Evolutionary conservation across 2,888 invertebrate genomes (phyloP).

Genomic region (Phortica okadai): DNA sequence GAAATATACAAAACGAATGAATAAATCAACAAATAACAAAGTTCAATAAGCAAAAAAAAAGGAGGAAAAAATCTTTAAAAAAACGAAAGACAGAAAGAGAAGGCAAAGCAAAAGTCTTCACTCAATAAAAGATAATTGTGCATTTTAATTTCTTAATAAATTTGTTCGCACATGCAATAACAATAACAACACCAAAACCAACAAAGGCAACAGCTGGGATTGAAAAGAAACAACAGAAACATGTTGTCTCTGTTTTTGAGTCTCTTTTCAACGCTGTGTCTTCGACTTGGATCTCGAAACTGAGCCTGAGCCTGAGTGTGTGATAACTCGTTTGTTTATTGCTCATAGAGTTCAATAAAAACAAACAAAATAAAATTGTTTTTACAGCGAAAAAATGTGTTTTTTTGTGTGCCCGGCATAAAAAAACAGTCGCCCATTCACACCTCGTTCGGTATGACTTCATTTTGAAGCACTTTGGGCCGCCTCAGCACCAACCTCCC

Average conservation of each 20-base stretch:
- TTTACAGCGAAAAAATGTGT: background rate
- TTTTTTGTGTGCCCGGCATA: background rate
- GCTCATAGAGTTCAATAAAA: background rate
- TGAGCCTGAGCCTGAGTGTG: background rate
- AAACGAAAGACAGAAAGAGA: background rate
- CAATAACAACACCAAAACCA: background rate
- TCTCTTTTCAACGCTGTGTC: too few relatives aligned
- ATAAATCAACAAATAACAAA: background rate
- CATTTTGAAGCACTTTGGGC: background rate
- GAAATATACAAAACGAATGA: slow-evolving; percentile 16
- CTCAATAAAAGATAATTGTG: slow-evolving; percentile 26
- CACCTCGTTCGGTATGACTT: background rate
- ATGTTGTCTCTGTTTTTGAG: background rate
- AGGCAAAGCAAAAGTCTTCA: background rate
- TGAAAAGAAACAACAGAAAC: background rate
- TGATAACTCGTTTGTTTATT: slow-evolving; percentile 16
- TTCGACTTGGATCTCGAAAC: too few relatives aligned
- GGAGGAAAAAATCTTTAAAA: background rate
- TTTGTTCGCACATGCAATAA: background rate
- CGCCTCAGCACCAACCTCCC: background rate
- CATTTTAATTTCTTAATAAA: slow-evolving; percentile 12
- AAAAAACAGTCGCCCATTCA: slow-evolving; percentile 3
- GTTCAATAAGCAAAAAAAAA: background rate
- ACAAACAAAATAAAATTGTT: background rate
- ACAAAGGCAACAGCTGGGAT: background rate